Evolutionary conservation across 2,888 invertebrate genomes (phyloP), one percentile per base, ranked within the genome.

Genomic region (Poecilus cupreus): DNA sequence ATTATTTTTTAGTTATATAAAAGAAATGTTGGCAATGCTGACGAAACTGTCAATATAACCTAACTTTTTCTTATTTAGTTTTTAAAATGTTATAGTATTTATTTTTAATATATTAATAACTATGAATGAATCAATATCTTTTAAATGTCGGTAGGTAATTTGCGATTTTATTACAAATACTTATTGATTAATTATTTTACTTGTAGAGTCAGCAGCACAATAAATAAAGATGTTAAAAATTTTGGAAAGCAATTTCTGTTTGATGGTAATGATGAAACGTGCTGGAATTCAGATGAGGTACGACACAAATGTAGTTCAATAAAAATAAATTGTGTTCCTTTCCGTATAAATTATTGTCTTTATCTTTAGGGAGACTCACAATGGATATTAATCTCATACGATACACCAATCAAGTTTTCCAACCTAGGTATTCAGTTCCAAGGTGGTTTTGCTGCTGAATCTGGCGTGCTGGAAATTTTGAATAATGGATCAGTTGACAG

Each of bases 231-330:
- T 68, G 79, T 79, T 3, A 79, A 79, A 51, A 49, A 46, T 26
- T 79, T 79, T 20, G 79, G 79, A 24, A 79, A 79, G 51, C 79
- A 79, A 51, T 79, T 79, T 79, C 68, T 79, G 79, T 79, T 79
- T 70, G 79, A 79, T 68, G 68, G 51, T 24, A 79, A 79, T 51
- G 79, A 79, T 51, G 79, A 79, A 79, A 79, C 79, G 11, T 79
- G 79, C 24, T 79, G 79, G 79, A 79, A 79, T 49, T 79, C 79
- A n/a, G 79, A 79, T 68, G 37, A 49, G 79, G 79, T 79, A 37
- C n/a, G n/a, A 13, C n/a, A 43, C 13, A 11, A 26, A 43, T 5
- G n/a, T 1, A 3, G 3, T 43, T n/a, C 18, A 22, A 18, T 2
- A 54, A 54, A 10, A 22, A 54, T 8, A 54, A 54, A 57, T 54